Evolutionary conservation across 2,113 vertebrate species (phyloP), one percentile per base, ranked within the genome.

Genomic region (Serinus canaria): DNA sequence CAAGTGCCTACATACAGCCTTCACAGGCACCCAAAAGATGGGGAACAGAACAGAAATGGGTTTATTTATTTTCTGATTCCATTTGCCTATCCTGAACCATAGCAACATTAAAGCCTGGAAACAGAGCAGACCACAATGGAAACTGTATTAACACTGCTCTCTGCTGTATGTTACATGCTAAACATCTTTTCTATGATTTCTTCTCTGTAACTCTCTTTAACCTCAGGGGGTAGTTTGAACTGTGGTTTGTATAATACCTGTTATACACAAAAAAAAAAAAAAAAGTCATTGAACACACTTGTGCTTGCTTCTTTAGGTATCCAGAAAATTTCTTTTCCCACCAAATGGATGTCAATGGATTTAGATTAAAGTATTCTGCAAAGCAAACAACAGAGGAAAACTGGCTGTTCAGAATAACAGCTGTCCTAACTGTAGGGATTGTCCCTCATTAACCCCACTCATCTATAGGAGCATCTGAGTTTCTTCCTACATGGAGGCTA

Each of bases 71-170:
- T 90, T 53, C 31, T 67, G 20, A 81, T 58, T 80, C 44, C 7
- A 18, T 81, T 81, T 75, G 16, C 44, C 73, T 77, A 60, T 81
- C 11, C 44, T 68, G 80, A 81, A 31, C 28, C 18, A 17, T 68
- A 80, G 55, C 20, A 76, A 50, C 15, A 58, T 64, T 83, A 88
- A 80, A 91, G 17, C 47, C 73, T 81, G 72, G 64, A 93, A 95
- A 90, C 7, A 68, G 64, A 83, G 46, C 11, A 86, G n/a, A 75
- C 12, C 21, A 39, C 75, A 83, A 53, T 31, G 37, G 82, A 95
- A 96, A 90, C 73, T 89, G 95, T 75, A 89, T 94, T 96, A 95
- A 97, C 86, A 96, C 90, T 96, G 90, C 94, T 84, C 94, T 96
- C 95, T 96, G 93, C 94, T 96, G 92, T 94, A 79, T 90, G 69